A percentile compares a stretch with the other conserved stretches of the same genome.
Evolutionary conservation across 2,888 invertebrate genomes (phyloP).

Genomic region (Mythimna loreyi): DNA sequence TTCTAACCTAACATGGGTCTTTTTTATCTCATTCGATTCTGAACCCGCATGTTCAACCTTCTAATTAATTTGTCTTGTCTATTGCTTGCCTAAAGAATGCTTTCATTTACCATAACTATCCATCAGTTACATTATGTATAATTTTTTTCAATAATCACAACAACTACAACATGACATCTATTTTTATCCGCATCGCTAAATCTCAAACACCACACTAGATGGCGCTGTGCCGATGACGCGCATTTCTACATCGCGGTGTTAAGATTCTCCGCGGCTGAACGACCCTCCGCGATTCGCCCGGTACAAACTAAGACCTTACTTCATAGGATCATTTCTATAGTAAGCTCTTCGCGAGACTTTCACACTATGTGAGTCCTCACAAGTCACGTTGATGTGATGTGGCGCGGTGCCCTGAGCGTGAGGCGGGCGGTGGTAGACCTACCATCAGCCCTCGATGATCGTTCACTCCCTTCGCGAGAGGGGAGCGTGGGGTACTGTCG

Average conservation of each 20-base stretch:
- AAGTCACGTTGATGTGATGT: conserved; percentile 57
- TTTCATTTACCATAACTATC: too few relatives aligned
- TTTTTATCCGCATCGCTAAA: neutral
- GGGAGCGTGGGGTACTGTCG: conserved; percentile 43
- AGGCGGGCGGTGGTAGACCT: conserved; percentile 50
- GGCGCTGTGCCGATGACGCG: conserved; percentile 40
- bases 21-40: too few relatives aligned
- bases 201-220: conserved; percentile 13
- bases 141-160: neutral
- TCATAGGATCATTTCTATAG: conserved; percentile 55
- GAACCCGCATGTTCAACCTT: too few relatives aligned
- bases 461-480: conserved; percentile 46
- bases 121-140: too few relatives aligned
- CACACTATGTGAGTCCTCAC: conserved; percentile 58
- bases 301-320: conserved; percentile 24
- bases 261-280: conserved; percentile 35
- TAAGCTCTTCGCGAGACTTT: conserved; percentile 58
- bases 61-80: too few relatives aligned
- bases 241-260: conserved; percentile 42
- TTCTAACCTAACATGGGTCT: too few relatives aligned
- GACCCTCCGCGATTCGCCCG: conserved; percentile 3
- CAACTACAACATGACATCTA: neutral
- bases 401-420: conserved; percentile 59
- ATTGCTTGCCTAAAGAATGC: too few relatives aligned
- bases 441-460: conserved; percentile 51